Conservation (phyloP, 2,797 vertebrate genomes). For the Poecilia gillii region DNA sequence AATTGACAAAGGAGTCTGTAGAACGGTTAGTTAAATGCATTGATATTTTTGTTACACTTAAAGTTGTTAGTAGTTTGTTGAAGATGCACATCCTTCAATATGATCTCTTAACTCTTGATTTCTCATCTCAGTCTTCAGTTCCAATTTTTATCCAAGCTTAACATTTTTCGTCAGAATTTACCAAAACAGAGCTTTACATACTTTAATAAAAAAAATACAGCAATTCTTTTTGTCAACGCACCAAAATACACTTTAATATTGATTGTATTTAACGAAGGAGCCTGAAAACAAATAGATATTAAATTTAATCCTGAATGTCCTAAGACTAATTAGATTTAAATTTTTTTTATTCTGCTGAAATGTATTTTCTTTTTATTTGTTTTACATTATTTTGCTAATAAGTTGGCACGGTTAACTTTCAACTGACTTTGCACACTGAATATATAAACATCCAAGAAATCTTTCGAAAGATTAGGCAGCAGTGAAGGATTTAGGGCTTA, state of each 20-base stretch:
- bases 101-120: not conserved
- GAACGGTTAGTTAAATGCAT: not conserved
- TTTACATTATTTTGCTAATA: not conserved
- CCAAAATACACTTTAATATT: not conserved
- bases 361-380: not conserved
- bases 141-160: not conserved
- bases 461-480: constrained; percentile 36
- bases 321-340: not conserved
- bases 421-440: not conserved
- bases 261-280: not conserved
- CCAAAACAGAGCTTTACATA: not conserved
- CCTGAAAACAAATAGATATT: not conserved
- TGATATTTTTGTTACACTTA: not conserved
- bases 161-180: not conserved
- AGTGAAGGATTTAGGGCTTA: constrained; percentile 25
- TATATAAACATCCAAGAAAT: constrained; percentile 20
- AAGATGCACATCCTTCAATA: not conserved
- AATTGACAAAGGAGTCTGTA: not conserved
- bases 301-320: not conserved
- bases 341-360: not conserved
- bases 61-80: not conserved
- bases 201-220: not conserved
- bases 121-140: not conserved
- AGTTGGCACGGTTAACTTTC: not conserved
- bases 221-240: not conserved